Percentiles rank a stretch among this genome's conserved stretches.
phyloP scores from a whole-genome alignment of 2,888 invertebrate species.

The Ariolimax columbianus region DNA sequence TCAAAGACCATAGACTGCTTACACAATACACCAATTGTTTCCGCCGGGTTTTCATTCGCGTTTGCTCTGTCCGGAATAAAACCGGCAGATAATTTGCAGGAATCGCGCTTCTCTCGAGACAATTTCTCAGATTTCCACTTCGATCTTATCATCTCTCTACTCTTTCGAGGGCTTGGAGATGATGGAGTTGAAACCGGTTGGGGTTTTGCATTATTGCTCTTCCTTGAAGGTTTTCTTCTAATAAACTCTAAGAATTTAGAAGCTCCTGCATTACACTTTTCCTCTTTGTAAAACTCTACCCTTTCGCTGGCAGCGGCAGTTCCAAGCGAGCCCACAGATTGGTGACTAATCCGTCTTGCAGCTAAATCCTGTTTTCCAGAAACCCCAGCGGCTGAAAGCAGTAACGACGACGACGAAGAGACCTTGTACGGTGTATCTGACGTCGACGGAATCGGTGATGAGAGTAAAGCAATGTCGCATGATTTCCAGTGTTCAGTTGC shows the following conservation, averaged over 20 bases:
- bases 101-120: constrained; percentile 26
- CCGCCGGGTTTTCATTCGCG: constrained; percentile 63
- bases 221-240: neutral
- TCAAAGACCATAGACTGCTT: constrained; percentile 75
- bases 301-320: constrained; percentile 48
- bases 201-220: neutral
- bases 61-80: constrained; percentile 57
- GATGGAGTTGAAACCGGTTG: constrained; percentile 23
- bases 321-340: constrained; percentile 65
- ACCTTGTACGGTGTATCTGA: neutral
- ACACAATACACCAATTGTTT: constrained; percentile 74
- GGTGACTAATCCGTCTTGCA: constrained; percentile 62
- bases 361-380: constrained; percentile 61
- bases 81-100: constrained; percentile 28
- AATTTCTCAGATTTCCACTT: constrained; percentile 23
- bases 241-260: constrained; percentile 48
- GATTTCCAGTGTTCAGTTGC: constrained; percentile 1
- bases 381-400: constrained; percentile 16
- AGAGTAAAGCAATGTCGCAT: constrained; percentile 19
- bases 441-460: neutral
- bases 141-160: neutral
- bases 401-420: constrained; percentile 32
- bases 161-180: neutral
- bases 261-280: constrained; percentile 56
- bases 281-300: neutral